Percentiles rank a stretch among this genome's conserved stretches.
These are phyloP conservation scores for Clamator glandarius DNA, from an alignment of 2,797 vertebrate genomes.

Conservation along the genomic window DNA sequence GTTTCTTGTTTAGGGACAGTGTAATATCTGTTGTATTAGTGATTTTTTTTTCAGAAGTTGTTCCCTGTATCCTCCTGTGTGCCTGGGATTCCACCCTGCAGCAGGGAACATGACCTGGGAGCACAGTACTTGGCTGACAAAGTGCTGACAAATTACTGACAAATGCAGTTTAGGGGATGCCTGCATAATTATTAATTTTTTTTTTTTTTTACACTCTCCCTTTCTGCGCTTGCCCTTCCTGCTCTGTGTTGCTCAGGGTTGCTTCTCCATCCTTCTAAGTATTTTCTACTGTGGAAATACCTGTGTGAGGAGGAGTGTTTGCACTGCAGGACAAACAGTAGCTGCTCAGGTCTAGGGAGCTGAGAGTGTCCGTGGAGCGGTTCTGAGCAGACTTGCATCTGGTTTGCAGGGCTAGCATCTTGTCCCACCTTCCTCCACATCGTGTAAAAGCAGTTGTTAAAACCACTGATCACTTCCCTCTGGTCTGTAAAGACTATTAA, in stretches of 20 bases:
- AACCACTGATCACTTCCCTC: not conserved
- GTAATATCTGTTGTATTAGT: not conserved
- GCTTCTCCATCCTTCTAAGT: not conserved
- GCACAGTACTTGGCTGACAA: rapidly evolving
- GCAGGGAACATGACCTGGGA: rapidly evolving
- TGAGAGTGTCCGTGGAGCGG: not conserved
- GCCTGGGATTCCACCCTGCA: not conserved
- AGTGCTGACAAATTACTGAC: rapidly evolving
- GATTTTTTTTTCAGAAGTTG: not conserved
- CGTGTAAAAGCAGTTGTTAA: not conserved
- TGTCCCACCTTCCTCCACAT: not conserved
- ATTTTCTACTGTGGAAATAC: not conserved
- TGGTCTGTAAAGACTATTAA: not conserved
- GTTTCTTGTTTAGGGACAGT: not conserved
- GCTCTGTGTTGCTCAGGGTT: not conserved
- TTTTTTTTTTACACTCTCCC: not conserved
- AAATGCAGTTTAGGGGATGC: not conserved
- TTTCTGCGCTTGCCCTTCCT: not conserved
- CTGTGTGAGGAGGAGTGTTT: not conserved
- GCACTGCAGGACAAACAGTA: not conserved
- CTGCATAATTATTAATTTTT: rapidly evolving
- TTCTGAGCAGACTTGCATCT: not conserved
- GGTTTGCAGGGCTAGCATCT: not conserved
- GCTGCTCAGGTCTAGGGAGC: not conserved
- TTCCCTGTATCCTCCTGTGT: not conserved